phyloP scores from a whole-genome alignment of 2,888 invertebrate species.

The Thymelicus sylvestris region DNA sequence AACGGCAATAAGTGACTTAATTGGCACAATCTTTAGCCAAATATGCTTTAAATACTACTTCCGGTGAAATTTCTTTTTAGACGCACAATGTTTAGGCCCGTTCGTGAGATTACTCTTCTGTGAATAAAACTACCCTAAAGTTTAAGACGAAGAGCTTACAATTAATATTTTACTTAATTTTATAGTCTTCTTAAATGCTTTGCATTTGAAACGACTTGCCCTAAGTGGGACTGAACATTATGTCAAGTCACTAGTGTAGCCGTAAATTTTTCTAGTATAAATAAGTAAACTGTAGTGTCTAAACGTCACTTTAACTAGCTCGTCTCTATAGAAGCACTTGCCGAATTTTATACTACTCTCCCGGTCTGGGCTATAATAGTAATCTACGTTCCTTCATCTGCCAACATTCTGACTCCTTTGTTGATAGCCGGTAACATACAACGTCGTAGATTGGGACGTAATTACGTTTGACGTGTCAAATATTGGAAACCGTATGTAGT shows the following conservation, averaged over 20 bases:
- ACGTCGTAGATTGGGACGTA: too few relatives aligned
- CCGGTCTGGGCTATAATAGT: slow-evolving; percentile 26
- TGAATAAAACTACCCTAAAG: slow-evolving; percentile 27
- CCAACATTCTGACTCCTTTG: not conserved
- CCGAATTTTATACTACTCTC: slow-evolving; percentile 13
- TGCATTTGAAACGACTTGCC: slow-evolving; percentile 35
- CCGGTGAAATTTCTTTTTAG: not conserved
- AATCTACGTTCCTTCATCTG: not conserved
- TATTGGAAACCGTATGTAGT: too few relatives aligned
- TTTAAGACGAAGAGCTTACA: slow-evolving; percentile 28
- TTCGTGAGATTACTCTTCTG: slow-evolving; percentile 20
- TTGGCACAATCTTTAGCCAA: not conserved
- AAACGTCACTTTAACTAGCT: slow-evolving; percentile 25
- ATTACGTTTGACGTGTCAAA: too few relatives aligned
- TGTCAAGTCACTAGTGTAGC: slow-evolving; percentile 13
- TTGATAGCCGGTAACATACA: too few relatives aligned
- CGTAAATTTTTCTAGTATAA: slow-evolving; percentile 14
- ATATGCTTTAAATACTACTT: not conserved
- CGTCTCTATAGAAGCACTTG: slow-evolving; percentile 32
- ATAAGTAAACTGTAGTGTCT: slow-evolving; percentile 28
- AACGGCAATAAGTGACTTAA: not conserved
- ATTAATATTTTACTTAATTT: slow-evolving; percentile 28
- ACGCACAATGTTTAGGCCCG: not conserved
- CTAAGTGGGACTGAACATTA: slow-evolving; percentile 16
- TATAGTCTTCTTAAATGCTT: slow-evolving; percentile 38